Evolutionary conservation across 1,140 invertebrate species (phyloP).

Genomic region (Brachionus calyciflorus): DNA sequence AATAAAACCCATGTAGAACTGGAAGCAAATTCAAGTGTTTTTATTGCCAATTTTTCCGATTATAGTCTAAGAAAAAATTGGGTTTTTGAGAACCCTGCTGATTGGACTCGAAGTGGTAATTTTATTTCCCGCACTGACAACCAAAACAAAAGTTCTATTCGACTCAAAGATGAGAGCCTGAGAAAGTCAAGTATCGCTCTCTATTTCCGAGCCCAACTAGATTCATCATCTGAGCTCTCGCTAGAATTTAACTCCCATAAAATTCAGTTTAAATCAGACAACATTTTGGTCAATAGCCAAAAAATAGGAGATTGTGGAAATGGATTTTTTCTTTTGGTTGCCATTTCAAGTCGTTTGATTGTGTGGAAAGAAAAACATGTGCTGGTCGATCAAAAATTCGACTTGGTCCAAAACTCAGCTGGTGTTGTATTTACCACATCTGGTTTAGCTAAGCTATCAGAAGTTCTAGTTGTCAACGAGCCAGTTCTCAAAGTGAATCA

Average conservation of each 20-base stretch:
- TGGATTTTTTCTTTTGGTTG: slow-evolving; percentile 14
- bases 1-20: neutral
- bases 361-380: neutral
- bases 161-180: neutral
- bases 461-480: neutral
- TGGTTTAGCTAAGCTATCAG: neutral
- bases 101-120: slow-evolving; percentile 9
- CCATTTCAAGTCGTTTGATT: neutral
- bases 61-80: slow-evolving; percentile 8
- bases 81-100: neutral
- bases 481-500: neutral
- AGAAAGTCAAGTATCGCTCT: neutral
- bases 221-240: neutral
- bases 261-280: neutral
- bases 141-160: neutral
- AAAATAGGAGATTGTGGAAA: neutral
- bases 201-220: neutral
- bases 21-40: neutral
- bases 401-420: neutral
- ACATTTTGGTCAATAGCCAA: slow-evolving; percentile 2
- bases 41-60: slow-evolving; percentile 3
- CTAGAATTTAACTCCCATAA: neutral
- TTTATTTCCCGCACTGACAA: neutral
- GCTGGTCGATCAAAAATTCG: neutral
- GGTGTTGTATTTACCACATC: neutral